These are phyloP conservation scores for Sinopyrophorus schimmeli DNA, from an alignment of 2,888 invertebrate genomes.

Conservation along the genomic window DNA sequence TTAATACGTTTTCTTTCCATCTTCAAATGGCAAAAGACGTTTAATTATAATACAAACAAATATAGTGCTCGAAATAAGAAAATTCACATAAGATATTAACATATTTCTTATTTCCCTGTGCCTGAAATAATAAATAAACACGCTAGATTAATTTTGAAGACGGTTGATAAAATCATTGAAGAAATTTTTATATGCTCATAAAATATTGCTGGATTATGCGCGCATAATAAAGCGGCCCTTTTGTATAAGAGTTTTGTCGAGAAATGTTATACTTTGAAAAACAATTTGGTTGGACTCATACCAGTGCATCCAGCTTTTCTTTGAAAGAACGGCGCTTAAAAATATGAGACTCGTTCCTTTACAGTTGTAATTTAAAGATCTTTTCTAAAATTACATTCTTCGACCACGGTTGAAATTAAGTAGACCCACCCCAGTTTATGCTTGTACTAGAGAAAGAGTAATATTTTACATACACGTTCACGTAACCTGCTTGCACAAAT, in stretches of 20 bases:
- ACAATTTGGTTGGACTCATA: conserved; percentile 19
- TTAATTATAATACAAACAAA: too few species aligned
- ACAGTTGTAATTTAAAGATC: conserved; percentile 1
- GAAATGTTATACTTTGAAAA: conserved; percentile 22
- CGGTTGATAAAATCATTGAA: conserved; percentile 42
- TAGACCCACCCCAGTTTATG: background rate
- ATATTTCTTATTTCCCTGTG: too few species aligned
- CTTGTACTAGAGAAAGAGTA: conserved; percentile 9
- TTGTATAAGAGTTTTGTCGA: conserved; percentile 18
- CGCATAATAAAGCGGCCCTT: conserved; percentile 35
- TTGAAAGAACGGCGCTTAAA: conserved; percentile 17
- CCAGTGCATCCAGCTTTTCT: conserved; percentile 11
- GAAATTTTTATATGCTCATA: conserved; percentile 41
- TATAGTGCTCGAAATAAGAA: too few species aligned
- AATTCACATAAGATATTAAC: too few species aligned
- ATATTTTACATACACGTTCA: conserved; percentile 23
- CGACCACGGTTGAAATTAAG: background rate
- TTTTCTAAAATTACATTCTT: conserved; percentile 1
- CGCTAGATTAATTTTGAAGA: conserved; percentile 42
- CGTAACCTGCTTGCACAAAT: conserved; percentile 33
- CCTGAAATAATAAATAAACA: conserved; percentile 38
- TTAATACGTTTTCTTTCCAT: too few species aligned
- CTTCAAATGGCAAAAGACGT: too few species aligned
- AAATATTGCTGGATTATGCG: conserved; percentile 37
- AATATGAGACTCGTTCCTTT: conserved; percentile 10